Evolutionary conservation across 1,140 invertebrate genomes (phyloP).

Genomic region (Oryctes rhinoceros): DNA sequence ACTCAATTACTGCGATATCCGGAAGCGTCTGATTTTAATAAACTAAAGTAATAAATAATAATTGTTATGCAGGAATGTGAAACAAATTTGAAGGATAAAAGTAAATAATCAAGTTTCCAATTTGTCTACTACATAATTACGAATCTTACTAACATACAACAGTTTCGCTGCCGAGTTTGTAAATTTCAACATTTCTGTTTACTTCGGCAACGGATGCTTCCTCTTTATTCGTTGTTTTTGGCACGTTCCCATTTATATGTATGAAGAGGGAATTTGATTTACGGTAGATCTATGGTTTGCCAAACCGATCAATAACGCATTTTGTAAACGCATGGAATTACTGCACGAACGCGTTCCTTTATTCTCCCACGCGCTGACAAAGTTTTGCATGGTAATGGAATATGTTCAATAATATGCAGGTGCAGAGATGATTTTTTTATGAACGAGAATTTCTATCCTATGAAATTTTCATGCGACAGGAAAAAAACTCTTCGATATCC

Average conservation of each 20-base stretch:
- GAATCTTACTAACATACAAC: too few species aligned
- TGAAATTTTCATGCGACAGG: constrained; percentile 17
- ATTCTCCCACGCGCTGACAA: neutral
- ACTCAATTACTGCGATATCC: too few species aligned
- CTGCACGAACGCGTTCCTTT: neutral
- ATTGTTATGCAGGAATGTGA: too few species aligned
- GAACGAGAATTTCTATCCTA: neutral
- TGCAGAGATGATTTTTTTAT: constrained; percentile 1
- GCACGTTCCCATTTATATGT: constrained; percentile 17
- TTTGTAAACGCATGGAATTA: neutral
- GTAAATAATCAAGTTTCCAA: too few species aligned
- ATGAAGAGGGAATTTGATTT: constrained; percentile 5
- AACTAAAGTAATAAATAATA: too few species aligned
- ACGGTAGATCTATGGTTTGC: neutral
- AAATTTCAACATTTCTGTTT: neutral
- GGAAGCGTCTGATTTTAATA: too few species aligned
- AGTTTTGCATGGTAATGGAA: constrained; percentile 24
- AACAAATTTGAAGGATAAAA: too few species aligned
- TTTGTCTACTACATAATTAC: too few species aligned
- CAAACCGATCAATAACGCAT: constrained; percentile 26
- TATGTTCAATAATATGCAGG: neutral
- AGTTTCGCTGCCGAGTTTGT: too few species aligned
- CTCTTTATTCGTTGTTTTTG: neutral
- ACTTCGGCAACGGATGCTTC: neutral
- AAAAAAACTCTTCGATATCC: constrained; percentile 2